Evolutionary conservation across 2,113 vertebrate species (phyloP).

Genomic region (Dicrurus megarhynchus): DNA sequence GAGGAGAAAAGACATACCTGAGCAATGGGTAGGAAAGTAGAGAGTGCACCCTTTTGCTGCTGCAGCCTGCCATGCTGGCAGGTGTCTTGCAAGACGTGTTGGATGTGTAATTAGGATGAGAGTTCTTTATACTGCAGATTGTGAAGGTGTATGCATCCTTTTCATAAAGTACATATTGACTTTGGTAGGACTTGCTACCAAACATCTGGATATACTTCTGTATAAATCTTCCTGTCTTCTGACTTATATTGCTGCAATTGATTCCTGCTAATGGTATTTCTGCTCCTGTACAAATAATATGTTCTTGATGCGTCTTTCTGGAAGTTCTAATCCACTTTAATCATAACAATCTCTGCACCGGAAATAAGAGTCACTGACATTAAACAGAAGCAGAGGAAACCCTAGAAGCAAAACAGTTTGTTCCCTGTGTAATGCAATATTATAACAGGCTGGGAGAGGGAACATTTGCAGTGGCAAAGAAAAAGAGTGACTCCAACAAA

Average conservation of each 20-base stretch:
- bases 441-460: not conserved
- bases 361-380: not conserved
- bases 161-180: not conserved
- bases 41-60: not conserved
- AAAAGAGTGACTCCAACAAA: not conserved
- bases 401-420: not conserved
- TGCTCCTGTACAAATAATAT: not conserved
- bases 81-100: not conserved
- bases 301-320: not conserved
- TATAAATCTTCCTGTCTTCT: not conserved
- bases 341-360: not conserved
- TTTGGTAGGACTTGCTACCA: not conserved
- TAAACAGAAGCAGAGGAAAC: not conserved
- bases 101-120: not conserved
- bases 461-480: not conserved
- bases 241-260: not conserved
- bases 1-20: not conserved
- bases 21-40: not conserved
- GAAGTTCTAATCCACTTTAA: not conserved
- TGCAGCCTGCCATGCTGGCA: not conserved
- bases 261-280: not conserved
- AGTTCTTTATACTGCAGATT: not conserved
- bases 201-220: not conserved
- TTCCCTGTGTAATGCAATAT: not conserved
- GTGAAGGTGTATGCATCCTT: accelerated